Evolutionary conservation across 2,888 invertebrate species (phyloP), one percentile per base, ranked within the genome.

Genomic region (Sesamia inferens): DNA sequence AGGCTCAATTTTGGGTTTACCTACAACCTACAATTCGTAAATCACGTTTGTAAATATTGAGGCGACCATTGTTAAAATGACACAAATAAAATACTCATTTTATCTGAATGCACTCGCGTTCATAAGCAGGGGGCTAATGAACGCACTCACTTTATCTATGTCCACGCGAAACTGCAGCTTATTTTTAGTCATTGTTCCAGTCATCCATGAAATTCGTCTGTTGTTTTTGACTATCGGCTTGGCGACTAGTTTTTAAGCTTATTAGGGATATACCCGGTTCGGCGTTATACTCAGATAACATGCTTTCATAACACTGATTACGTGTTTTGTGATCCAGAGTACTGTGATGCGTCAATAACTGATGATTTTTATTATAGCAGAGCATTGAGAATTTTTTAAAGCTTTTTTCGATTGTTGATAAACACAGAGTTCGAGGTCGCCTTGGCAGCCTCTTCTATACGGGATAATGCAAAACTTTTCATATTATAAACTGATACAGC

Each of bases 301-400:
- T 14, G 13, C 14, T 51, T 48, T 10, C 47, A 66, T 44, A 61
- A 42, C 14, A 8, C 19, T 54, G 39, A 74, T 65, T 16, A 47
- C 14, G 1, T 61, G 24, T 75, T 42, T 67, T 55, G 61, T 68
- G 55, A 68, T 13, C 11, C 76, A 57, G 24, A 67, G 55, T 51
- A 55, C 3, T 24, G 61, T 42, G 76, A 42, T 31, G 5, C 39
- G 19, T 8, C 13, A n/a, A 65, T 16, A 24, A 6, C 47, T 47
- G 10, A 11, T 63, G 3, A 24, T 47, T 10, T 48, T 19, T 63
- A 48, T 13, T 24, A 24, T 19, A 19, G 16, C 44, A 16, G 16
- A 47, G 11, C 19, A 22, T 63, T 22, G 8, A 8, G 14, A 13
- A 13, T 55, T 22, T 62, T n/a, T 44, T 14, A 22, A 44, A 22